Percentiles rank a stretch among this genome's conserved stretches.
Conservation (phyloP, 1,140 invertebrate genomes). For the Branchinecta lynchi region DNA sequence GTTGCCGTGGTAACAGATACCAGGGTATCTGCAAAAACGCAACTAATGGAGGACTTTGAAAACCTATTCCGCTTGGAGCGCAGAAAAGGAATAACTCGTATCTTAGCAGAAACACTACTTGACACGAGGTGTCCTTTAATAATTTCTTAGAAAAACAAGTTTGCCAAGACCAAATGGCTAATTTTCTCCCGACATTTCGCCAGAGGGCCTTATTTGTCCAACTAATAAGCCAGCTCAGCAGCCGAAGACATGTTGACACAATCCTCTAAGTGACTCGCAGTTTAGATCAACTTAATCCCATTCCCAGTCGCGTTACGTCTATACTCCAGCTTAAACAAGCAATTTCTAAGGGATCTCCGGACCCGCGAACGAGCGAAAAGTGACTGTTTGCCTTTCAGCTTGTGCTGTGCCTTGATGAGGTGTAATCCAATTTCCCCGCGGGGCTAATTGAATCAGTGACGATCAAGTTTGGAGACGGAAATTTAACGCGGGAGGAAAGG, state of each 20-base stretch:
- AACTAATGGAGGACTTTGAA: too few species aligned
- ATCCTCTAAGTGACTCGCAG: neutral
- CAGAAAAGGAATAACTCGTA: too few species aligned
- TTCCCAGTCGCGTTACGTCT: slow-evolving; percentile 2
- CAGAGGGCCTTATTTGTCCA: neutral
- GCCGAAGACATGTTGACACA: neutral
- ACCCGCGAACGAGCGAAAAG: slow-evolving; percentile 4
- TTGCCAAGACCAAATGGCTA: too few species aligned
- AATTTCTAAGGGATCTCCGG: neutral
- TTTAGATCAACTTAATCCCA: slow-evolving; percentile 7
- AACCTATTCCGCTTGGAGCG: too few species aligned
- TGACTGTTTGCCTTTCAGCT: neutral
- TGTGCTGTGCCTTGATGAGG: slow-evolving; percentile 7
- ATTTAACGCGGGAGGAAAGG: neutral
- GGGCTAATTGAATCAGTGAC: slow-evolving; percentile 1
- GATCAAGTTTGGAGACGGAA: neutral
- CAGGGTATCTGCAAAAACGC: too few species aligned
- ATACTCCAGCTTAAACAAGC: slow-evolving; percentile 6
- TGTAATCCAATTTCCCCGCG: neutral
- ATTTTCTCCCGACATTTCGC: neutral
- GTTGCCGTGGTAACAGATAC: too few species aligned
- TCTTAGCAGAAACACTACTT: too few species aligned
- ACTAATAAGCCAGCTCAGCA: slow-evolving; percentile 3
- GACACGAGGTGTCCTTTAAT: too few species aligned
- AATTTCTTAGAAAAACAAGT: too few species aligned